Evolutionary conservation across 2,113 vertebrate species (phyloP).

Genomic region (human (Homo sapiens)): DNA sequence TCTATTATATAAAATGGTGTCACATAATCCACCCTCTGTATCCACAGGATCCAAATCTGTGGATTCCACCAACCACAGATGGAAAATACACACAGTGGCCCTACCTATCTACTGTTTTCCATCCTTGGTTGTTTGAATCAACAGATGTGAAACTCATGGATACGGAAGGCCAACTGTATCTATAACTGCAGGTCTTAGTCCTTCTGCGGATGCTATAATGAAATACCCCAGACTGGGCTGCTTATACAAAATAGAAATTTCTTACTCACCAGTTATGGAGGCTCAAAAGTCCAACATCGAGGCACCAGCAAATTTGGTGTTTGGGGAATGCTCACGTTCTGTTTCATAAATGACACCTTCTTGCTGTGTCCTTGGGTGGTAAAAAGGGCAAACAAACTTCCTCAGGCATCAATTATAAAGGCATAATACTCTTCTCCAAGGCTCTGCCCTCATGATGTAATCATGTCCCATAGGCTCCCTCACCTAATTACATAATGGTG

Average conservation of each 20-base stretch:
- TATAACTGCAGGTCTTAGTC: neutral
- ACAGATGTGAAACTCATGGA: neutral
- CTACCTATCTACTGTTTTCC: neutral
- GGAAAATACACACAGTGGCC: neutral
- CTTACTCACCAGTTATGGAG: neutral
- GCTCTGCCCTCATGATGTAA: neutral
- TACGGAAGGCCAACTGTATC: neutral
- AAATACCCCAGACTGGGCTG: rapidly evolving
- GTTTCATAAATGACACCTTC: neutral
- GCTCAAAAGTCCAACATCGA: neutral
- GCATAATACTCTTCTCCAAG: neutral
- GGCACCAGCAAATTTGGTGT: neutral
- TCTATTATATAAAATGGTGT: neutral
- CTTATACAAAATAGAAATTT: neutral
- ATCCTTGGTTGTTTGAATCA: neutral
- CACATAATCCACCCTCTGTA: neutral
- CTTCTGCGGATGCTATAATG: neutral
- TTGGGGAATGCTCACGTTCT: neutral
- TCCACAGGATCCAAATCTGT: neutral
- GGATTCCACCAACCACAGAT: neutral
- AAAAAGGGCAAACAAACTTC: neutral
- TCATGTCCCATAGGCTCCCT: too few relatives aligned
- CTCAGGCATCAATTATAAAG: neutral
- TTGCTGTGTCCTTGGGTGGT: rapidly evolving
- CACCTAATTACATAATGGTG: neutral